A percentile compares a stretch with the other conserved stretches of the same genome.
phyloP scores from a whole-genome alignment of 2,888 invertebrate genomes.

The Ctena decussata region DNA sequence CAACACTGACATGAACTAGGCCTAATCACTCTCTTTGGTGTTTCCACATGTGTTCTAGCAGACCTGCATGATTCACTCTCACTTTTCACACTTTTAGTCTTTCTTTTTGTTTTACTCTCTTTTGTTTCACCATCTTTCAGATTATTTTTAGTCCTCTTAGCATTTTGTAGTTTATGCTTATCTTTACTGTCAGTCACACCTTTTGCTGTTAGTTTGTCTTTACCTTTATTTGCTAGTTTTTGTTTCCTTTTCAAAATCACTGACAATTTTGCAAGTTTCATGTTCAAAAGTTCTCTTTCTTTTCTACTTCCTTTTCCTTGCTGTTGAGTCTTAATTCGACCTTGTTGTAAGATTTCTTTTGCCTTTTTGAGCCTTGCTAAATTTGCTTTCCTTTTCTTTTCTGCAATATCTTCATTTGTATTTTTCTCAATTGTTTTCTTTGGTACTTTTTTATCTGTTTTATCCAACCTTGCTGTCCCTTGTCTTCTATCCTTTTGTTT shows the following conservation, averaged over 20 bases:
- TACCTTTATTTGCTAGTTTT: conserved; percentile 28
- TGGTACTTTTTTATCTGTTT: background rate
- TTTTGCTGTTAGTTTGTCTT: conserved; percentile 20
- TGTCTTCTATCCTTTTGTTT: background rate
- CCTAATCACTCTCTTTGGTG: conserved; percentile 40
- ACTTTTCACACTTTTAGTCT: background rate
- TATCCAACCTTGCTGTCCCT: background rate
- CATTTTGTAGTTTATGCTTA: too few relatives aligned
- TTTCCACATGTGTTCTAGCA: conserved; percentile 67
- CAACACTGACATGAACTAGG: conserved; percentile 63
- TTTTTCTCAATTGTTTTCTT: conserved; percentile 5
- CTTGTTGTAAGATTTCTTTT: conserved; percentile 40
- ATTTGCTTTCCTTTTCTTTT: conserved; percentile 58
- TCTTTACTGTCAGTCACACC: conserved; percentile 47
- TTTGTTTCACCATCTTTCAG: background rate
- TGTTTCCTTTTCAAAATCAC: conserved; percentile 16
- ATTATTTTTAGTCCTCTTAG: background rate
- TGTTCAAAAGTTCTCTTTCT: conserved; percentile 28
- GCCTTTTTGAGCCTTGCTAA: conserved; percentile 54
- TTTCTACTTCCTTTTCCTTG: conserved; percentile 19
- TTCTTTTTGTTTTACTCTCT: background rate
- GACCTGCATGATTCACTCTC: conserved; percentile 51
- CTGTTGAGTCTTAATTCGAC: conserved; percentile 10
- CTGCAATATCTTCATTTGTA: conserved; percentile 53
- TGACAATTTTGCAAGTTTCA: conserved; percentile 32